Evolutionary conservation across 2,888 invertebrate genomes (phyloP), one percentile per base, ranked within the genome.

Genomic region (Linnaemya tessellans): DNA sequence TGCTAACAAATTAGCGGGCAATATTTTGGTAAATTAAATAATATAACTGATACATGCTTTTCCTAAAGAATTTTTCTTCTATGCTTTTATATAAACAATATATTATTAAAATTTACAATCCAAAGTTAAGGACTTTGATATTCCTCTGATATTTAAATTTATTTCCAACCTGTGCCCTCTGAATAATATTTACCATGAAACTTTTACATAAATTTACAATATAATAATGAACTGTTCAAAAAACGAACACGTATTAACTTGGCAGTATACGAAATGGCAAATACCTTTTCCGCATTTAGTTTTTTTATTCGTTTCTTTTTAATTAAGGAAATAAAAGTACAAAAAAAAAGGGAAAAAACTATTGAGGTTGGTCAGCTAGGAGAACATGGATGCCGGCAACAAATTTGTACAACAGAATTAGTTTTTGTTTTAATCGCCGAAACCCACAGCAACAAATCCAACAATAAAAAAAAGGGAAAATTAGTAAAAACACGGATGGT

Each of bases 311-410:
- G 11, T 38, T 13, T 35, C 18, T 51, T 74, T 74, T 51, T 64
- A 64, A 18, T 64, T 54, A 25, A 64, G 58, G 8, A 74, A 11
- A 22, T 46, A 30, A 46, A 60, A 11, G 43, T 49, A 46, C 13
- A 30, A 58, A n/a, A 25, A 46, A 18, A 18, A 58, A 58, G 5
- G 30, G 30, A 2, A 65, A 30, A 35, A 20, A 20, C 13, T 5
- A 38, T 75, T 75, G 54, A 56, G 75, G 75, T 75, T 75, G 75
- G 75, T 56, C 65, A 75, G 30, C 15, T 43, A 25, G 20, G 35
- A 18, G 20, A n/a, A 43, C 25, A 30, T 10, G 43, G 20, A 9
- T 43, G 62, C 62, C 11, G 7, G 49, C 25, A 30, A 30, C 11
- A 38, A 11, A 67, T 65, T 77, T 67, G 9, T 38, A 18, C 35